Evolutionary conservation across 2,797 vertebrate genomes (phyloP), one percentile per base, ranked within the genome.

Genomic region (Danio tinwini): DNA sequence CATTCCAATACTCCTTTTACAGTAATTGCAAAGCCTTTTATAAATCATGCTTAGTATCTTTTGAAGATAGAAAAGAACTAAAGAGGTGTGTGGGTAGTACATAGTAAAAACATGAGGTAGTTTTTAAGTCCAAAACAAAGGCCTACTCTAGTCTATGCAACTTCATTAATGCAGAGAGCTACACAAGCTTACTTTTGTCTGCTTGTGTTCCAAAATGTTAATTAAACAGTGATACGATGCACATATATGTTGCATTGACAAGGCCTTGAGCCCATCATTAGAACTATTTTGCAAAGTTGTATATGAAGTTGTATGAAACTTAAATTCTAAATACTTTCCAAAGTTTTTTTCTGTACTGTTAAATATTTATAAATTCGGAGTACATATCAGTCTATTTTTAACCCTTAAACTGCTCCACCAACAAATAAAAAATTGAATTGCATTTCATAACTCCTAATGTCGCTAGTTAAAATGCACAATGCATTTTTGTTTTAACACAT

Each of bases 61-160:
- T 70, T 29, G 17, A 78, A 61, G 21, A 58, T 17, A 67, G 59
- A 49, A 61, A 56, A 71, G 59, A 67, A 81, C 56, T 80, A 78
- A 65, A 17, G 53, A 16, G 17, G 29, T 75, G 74, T 70, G 82
- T 81, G 58, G 71, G 76, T 16, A 61, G 47, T 67, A 45, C 56
- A 49, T 78, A 71, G 78, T 75, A 74, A 64, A 56, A 75, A n/a
- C 68, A 63, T 61, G 3, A 29, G 29, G 29, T 29, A 29, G 29
- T 29, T 29, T 29, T 17, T 12, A 53, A 67, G 12, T 44, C 1
- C 19, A 21, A 69, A 52, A 69, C 14, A n/a, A 69, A 52, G 14
- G 29, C 14, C 10, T 17, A 17, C 7, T 49, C 14, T 52, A 11
- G 29, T 1, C 29, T 29, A 29, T 4, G 1, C 29, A 69, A 17